A percentile compares a stretch with the other conserved stretches of the same genome.
Evolutionary conservation across 2,888 invertebrate species (phyloP).

Genomic region (Heteropelma amictum): DNA sequence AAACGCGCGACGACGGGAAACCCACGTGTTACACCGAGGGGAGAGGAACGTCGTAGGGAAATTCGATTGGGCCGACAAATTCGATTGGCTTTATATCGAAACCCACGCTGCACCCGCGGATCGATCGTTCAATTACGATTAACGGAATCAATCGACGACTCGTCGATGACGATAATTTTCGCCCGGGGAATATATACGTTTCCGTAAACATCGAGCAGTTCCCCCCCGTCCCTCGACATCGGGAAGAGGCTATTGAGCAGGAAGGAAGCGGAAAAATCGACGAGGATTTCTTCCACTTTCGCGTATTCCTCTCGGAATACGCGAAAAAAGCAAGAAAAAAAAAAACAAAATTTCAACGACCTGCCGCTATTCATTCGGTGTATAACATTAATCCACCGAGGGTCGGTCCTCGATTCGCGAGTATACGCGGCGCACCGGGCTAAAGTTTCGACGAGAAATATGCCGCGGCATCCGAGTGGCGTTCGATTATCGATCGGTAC

Average conservation of each 20-base stretch:
- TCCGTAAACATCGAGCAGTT: too few relatives aligned
- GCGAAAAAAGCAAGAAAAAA: too few relatives aligned
- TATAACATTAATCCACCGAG: slow-evolving; percentile 18
- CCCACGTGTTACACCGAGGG: too few relatives aligned
- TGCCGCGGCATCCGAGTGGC: slow-evolving; percentile 10
- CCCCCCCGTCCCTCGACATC: too few relatives aligned
- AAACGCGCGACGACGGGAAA: too few relatives aligned
- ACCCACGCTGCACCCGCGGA: slow-evolving; percentile 35
- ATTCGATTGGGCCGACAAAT: slow-evolving; percentile 32
- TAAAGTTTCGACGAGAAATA: slow-evolving; percentile 20
- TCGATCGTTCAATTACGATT: slow-evolving; percentile 72
- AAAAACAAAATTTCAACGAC: too few relatives aligned
- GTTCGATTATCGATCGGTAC: slow-evolving; percentile 57
- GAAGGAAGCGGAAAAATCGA: too few relatives aligned
- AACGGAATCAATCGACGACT: slow-evolving; percentile 75
- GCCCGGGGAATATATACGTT: slow-evolving; percentile 66
- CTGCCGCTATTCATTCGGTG: too few relatives aligned
- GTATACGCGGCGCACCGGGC: slow-evolving; percentile 17
- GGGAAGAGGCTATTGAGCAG: too few relatives aligned
- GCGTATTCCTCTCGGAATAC: too few relatives aligned
- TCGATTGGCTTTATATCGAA: slow-evolving; percentile 36
- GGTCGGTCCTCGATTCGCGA: neutral
- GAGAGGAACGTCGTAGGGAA: slow-evolving; percentile 30
- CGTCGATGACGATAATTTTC: slow-evolving; percentile 60
- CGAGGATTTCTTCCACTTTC: too few relatives aligned